Evolutionary conservation across 2,797 vertebrate species (phyloP).

Genomic region (Scolopax rusticola): DNA sequence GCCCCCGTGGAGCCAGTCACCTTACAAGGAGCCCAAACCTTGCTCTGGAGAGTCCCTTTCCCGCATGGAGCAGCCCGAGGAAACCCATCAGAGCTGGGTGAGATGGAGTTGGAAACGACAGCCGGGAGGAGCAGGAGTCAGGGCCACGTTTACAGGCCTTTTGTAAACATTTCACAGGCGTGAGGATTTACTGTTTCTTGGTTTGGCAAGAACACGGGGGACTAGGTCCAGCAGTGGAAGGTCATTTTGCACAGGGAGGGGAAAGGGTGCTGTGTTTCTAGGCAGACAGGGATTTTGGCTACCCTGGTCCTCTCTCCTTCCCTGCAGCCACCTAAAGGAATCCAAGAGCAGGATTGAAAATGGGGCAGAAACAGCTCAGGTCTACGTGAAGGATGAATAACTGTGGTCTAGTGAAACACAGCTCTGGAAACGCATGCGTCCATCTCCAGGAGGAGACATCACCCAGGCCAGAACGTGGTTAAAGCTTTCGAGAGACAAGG

Average conservation of each 20-base stretch:
- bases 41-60: rapidly evolving
- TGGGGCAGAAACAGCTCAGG: background rate
- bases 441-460: background rate
- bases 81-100: rapidly evolving
- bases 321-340: background rate
- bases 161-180: background rate
- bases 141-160: background rate
- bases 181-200: background rate
- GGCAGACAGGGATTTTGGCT: background rate
- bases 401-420: background rate
- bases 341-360: background rate
- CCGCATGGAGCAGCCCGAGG: rapidly evolving
- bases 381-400: rapidly evolving
- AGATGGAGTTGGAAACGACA: background rate
- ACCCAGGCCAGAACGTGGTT: rapidly evolving
- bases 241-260: background rate
- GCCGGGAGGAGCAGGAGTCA: background rate
- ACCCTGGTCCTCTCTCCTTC: background rate
- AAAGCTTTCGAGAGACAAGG: background rate
- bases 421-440: background rate
- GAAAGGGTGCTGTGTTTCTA: background rate
- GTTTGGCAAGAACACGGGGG: background rate
- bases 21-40: background rate
- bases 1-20: rapidly evolving
- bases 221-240: background rate